Conservation (phyloP, 2,113 vertebrate genomes). For the Nycticryphes semicollaris region DNA sequence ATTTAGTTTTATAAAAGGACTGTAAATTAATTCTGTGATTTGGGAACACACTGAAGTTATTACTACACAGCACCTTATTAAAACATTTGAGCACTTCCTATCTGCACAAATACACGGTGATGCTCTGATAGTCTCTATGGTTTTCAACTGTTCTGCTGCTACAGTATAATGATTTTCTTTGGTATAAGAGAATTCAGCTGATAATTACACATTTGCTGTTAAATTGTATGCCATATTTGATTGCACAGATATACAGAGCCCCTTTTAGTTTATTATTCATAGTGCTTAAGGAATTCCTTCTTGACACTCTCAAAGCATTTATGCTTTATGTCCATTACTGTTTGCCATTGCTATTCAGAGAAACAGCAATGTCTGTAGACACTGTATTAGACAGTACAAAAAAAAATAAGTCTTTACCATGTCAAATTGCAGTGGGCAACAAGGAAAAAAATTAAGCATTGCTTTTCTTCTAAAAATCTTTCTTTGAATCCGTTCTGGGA, state of each 20-base stretch:
- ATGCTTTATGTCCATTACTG: not conserved
- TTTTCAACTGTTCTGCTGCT: not conserved
- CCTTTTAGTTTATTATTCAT: not conserved
- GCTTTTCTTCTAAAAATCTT: not conserved
- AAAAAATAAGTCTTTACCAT: not conserved
- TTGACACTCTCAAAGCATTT: not conserved
- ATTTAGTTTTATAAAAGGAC: slow-evolving; percentile 25
- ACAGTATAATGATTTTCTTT: not conserved
- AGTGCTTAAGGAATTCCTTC: not conserved
- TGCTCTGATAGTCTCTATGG: not conserved
- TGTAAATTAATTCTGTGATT: slow-evolving; percentile 64
- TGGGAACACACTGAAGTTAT: slow-evolving; percentile 42
- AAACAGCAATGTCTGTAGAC: not conserved
- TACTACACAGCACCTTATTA: slow-evolving; percentile 48
- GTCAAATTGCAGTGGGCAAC: not conserved
- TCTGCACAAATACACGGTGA: not conserved
- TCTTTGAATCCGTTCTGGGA: not conserved
- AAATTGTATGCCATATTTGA: slow-evolving; percentile 40
- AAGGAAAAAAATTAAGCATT: not conserved
- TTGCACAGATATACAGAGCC: not conserved
- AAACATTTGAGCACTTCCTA: slow-evolving; percentile 12
- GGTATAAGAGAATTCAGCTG: not conserved
- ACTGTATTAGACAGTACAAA: not conserved
- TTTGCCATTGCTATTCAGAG: not conserved
- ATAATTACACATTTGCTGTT: slow-evolving; percentile 1